Evolutionary conservation across 1,140 invertebrate species (phyloP).

Genomic region (Rhizoglyphus robini): DNA sequence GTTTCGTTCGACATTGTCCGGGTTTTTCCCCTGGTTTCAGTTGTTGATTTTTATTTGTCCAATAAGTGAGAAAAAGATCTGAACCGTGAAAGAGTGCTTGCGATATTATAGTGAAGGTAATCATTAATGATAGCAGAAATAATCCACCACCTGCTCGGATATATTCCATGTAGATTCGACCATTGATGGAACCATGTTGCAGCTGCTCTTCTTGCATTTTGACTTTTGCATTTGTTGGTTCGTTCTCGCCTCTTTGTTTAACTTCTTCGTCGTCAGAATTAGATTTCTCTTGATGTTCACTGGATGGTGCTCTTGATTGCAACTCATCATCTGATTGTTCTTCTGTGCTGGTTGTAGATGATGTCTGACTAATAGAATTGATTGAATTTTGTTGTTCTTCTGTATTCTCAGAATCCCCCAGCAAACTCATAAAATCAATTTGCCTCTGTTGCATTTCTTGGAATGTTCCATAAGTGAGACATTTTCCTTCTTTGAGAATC

Average conservation of each 20-base stretch:
- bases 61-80: too few species aligned
- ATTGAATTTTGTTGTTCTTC: not conserved
- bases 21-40: too few species aligned
- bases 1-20: not conserved
- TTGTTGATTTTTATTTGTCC: constrained; percentile 20
- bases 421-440: constrained; percentile 20
- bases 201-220: constrained; percentile 11
- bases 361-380: not conserved
- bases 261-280: not conserved
- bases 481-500: too few species aligned
- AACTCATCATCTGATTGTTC: not conserved
- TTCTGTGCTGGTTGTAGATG: not conserved
- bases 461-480: constrained; percentile 33
- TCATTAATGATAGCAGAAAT: not conserved
- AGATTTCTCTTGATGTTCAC: not conserved
- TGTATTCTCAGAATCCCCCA: too few species aligned
- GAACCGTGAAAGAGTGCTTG: constrained; percentile 18
- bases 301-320: not conserved
- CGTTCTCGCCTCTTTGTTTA: constrained; percentile 13
- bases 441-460: constrained; percentile 14
- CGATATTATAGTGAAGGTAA: constrained; percentile 15
- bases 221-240: constrained; percentile 15
- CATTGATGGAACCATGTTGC: constrained; percentile 14
- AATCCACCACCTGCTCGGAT: too few species aligned
- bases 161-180: constrained; percentile 21